These are phyloP conservation scores for Platichthys flesus DNA, from an alignment of 2,113 vertebrate species.

Conservation along the genomic window DNA sequence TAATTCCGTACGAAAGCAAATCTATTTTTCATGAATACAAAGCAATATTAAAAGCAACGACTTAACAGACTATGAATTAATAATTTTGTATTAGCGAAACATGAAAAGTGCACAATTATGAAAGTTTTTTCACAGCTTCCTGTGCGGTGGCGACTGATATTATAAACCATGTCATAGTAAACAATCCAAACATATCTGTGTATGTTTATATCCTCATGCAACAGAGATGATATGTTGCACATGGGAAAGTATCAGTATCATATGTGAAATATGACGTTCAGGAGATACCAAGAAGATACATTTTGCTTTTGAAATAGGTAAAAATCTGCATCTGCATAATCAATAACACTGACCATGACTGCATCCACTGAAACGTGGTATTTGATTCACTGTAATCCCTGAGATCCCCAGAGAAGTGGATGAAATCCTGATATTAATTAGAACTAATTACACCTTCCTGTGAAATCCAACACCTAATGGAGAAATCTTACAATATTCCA, in stretches of 20 bases:
- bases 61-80: conserved; percentile 70
- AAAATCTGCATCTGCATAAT: not conserved
- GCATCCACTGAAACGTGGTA: not conserved
- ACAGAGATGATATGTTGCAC: not conserved
- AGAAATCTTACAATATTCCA: not conserved
- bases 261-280: not conserved
- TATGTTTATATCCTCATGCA: no score
- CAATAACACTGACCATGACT: not conserved
- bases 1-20: conserved; percentile 67
- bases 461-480: not conserved
- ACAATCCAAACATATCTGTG: not conserved
- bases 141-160: conserved; percentile 9
- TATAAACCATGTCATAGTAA: not conserved
- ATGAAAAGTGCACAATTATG: conserved; percentile 54
- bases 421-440: not conserved
- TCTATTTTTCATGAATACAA: conserved; percentile 72
- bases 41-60: conserved; percentile 72
- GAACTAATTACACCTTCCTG: not conserved
- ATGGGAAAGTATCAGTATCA: not conserved
- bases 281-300: not conserved
- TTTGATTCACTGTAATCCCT: not conserved
- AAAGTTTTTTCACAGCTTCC: conserved; percentile 27
- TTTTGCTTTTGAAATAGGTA: not conserved
- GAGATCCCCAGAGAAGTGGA: not conserved
- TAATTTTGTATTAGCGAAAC: conserved; percentile 55